Conservation (phyloP, 2,888 invertebrate species). For the Chymomyza procnemis region DNA sequence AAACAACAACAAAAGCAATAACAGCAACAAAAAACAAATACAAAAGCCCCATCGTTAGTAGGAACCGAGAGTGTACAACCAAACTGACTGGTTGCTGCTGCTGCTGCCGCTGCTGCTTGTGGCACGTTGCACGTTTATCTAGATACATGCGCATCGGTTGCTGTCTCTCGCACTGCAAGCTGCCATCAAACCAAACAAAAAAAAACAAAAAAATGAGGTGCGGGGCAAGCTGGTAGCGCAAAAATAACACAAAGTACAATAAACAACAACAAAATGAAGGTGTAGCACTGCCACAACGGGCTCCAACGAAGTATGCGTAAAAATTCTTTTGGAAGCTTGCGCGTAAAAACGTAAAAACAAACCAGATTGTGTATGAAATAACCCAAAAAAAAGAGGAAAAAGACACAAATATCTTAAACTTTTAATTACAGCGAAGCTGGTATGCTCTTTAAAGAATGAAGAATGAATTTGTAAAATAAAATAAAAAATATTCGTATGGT, state of each 20-base stretch:
- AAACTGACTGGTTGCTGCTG: not conserved
- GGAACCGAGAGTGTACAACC: not conserved
- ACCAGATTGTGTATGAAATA: constrained; percentile 34
- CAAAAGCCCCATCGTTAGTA: constrained; percentile 8
- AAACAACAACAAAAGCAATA: constrained; percentile 15
- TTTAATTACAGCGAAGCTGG: not conserved
- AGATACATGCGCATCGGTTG: constrained; percentile 52
- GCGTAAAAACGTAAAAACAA: constrained; percentile 55
- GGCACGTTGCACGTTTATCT: constrained; percentile 56
- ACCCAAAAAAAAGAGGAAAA: constrained; percentile 7
- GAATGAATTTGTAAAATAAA: no score
- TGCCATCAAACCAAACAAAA: no score
- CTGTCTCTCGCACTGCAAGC: not conserved
- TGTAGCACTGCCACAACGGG: constrained; percentile 15
- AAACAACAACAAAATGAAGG: not conserved
- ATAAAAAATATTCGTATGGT: no score
- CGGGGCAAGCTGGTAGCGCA: not conserved
- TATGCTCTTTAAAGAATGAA: no score
- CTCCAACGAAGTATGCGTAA: constrained; percentile 48
- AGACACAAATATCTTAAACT: not conserved
- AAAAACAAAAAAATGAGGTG: no score
- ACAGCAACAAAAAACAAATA: constrained; percentile 16
- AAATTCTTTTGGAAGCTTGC: constrained; percentile 52
- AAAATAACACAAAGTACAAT: constrained; percentile 1
- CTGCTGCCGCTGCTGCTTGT: constrained; percentile 11